Evolutionary conservation across 2,888 invertebrate genomes (phyloP).

Genomic region (Chrysolina haemoptera): DNA sequence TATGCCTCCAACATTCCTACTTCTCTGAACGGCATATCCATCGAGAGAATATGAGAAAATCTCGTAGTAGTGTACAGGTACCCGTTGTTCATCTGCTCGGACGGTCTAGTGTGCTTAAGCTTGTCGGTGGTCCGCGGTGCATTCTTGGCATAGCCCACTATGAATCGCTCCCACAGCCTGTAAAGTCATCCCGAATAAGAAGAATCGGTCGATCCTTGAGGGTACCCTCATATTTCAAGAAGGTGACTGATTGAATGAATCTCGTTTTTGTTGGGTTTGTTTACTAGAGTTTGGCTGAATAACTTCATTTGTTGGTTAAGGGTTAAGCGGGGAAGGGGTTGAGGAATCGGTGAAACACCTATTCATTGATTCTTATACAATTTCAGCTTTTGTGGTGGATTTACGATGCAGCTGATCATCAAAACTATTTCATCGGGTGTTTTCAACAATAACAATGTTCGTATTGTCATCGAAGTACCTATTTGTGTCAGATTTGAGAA

Average conservation of each 20-base stretch:
- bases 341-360: background rate
- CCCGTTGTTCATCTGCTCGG: constrained; percentile 19
- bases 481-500: background rate
- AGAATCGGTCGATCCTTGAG: constrained; percentile 15
- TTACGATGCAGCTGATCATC: background rate
- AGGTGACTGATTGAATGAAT: constrained; percentile 26
- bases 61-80: constrained; percentile 10
- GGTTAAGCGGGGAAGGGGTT: constrained; percentile 7
- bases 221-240: constrained; percentile 17
- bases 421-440: background rate
- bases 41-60: constrained; percentile 1
- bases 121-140: constrained; percentile 57
- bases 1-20: constrained; percentile 21
- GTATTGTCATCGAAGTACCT: background rate
- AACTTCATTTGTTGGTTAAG: constrained; percentile 24
- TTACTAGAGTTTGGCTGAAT: constrained; percentile 13
- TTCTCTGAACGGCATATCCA: constrained; percentile 21
- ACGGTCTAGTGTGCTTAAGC: constrained; percentile 34
- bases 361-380: background rate
- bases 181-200: constrained; percentile 33
- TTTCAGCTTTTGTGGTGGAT: background rate
- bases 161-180: constrained; percentile 52
- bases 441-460: background rate
- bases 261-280: constrained; percentile 22
- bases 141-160: constrained; percentile 58